A percentile compares a stretch with the other conserved stretches of the same genome.
phyloP scores from a whole-genome alignment of 2,113 vertebrate species.

The Nycticryphes semicollaris region DNA sequence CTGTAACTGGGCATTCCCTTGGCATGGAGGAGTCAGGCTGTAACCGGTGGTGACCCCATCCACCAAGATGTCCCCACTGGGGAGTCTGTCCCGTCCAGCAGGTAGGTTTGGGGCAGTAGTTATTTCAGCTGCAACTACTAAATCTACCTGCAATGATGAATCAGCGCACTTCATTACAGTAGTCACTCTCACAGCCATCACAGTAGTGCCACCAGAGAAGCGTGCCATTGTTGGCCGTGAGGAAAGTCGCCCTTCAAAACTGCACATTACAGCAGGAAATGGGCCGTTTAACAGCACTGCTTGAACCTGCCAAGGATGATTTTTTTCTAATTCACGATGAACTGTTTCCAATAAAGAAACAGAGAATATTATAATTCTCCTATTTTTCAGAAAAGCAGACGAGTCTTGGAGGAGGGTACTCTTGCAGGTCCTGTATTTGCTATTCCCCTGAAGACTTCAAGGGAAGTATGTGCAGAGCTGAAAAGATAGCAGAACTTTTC shows the following conservation, averaged over 20 bases:
- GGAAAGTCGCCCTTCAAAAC: not conserved
- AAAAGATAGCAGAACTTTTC: slow-evolving; percentile 22
- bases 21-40: not conserved
- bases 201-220: rapidly evolving
- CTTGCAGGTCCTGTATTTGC: not conserved
- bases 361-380: not conserved
- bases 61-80: rapidly evolving
- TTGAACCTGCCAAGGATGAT: not conserved
- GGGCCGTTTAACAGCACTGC: not conserved
- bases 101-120: not conserved
- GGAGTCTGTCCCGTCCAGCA: not conserved
- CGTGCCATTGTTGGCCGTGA: rapidly evolving
- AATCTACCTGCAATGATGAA: not conserved
- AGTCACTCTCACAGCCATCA: rapidly evolving
- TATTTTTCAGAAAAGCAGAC: not conserved
- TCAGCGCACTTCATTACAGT: rapidly evolving
- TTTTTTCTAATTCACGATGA: not conserved
- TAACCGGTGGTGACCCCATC: not conserved
- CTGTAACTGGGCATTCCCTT: not conserved
- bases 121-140: not conserved
- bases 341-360: not conserved
- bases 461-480: not conserved
- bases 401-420: not conserved
- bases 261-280: not conserved
- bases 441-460: not conserved